Base-by-base conservation (phyloP, 1,140 invertebrate species). In the Micrasema longulum region DNA sequence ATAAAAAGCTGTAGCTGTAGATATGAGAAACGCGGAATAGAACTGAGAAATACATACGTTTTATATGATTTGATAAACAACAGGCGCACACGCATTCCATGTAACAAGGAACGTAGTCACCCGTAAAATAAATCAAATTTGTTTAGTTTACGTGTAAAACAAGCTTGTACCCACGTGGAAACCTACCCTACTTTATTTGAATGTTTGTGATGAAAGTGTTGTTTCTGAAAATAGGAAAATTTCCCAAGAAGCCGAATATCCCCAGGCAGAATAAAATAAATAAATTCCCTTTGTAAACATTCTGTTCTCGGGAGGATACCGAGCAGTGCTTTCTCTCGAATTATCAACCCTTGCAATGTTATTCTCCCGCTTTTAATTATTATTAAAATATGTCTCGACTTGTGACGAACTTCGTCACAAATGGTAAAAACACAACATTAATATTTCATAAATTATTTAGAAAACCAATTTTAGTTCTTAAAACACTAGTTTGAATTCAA, bases 261-360 rank as follows among this genome's bases (percentile, higher is more conserved):
- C 12, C 23, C 23, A 14, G 53, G 23, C 53, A 57, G n/a, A 57
- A 57, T 36, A 35, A 57, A 57, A 57, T 57, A 57, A 57, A 57
- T 36, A 57, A 57, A 57, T 57, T 57, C 31, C 26, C 36, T 57
- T 16, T 7, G 26, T 18, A 35, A 57, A 36, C 26, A 35, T 57
- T 16, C 31, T 35, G 11, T 36, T 14, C 14, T 50, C 41, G 41
- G 48, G 48, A 1, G 20, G 20, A 52, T 11, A 52, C 20, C 20
- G 18, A 52, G 23, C 48, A 52, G 23, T 22, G 16, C 23, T 22
- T 22, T 18, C 41, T 52, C n/a, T 16, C 20, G 48, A 14, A 12
- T n/a, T 45, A 45, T 45, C 41, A 45, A 45, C 41, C 41, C 41
- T 16, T n/a, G n/a, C n/a, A n/a, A n/a, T n/a, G n/a, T n/a, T n/a